Percentiles rank a stretch among this genome's conserved stretches.
Evolutionary conservation across 1,140 invertebrate species (phyloP).

Genomic region (Tetramorium simillimum): DNA sequence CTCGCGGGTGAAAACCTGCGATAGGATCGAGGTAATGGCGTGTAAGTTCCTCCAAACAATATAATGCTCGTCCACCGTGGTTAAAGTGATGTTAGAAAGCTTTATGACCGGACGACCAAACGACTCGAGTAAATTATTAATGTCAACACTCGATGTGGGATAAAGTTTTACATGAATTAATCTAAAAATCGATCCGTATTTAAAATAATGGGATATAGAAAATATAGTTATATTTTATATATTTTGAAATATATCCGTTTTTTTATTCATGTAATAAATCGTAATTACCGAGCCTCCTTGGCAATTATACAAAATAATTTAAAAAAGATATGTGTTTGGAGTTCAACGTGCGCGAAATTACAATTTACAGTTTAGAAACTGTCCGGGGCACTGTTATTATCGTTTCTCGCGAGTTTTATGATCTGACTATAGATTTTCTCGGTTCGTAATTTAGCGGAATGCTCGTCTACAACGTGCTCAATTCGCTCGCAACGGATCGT

Average conservation of each 20-base stretch:
- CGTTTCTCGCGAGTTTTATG: conserved; percentile 5
- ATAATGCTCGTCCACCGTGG: not conserved
- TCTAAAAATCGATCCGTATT: not conserved
- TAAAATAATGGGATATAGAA: not conserved
- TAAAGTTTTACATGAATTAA: not conserved
- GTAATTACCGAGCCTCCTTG: not conserved
- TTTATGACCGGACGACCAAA: not conserved
- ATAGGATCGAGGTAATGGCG: conserved; percentile 47
- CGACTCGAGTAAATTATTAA: not conserved
- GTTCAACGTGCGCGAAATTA: not conserved
- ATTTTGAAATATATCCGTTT: not conserved
- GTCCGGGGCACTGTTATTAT: not conserved
- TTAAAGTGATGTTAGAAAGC: conserved; percentile 7
- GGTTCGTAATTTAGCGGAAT: conserved; percentile 54
- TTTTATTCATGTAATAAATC: not conserved
- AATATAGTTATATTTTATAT: not conserved
- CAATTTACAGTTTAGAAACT: not conserved
- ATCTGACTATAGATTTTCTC: not conserved
- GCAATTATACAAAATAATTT: not conserved
- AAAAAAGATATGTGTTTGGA: not conserved
- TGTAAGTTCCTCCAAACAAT: conserved; percentile 25
- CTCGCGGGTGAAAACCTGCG: conserved; percentile 37
- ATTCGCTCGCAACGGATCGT: conserved; percentile 38
- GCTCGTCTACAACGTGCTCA: conserved; percentile 4
- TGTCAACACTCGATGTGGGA: not conserved